phyloP scores from a whole-genome alignment of 2,888 invertebrate genomes.

The Eupithecia abbreviata region DNA sequence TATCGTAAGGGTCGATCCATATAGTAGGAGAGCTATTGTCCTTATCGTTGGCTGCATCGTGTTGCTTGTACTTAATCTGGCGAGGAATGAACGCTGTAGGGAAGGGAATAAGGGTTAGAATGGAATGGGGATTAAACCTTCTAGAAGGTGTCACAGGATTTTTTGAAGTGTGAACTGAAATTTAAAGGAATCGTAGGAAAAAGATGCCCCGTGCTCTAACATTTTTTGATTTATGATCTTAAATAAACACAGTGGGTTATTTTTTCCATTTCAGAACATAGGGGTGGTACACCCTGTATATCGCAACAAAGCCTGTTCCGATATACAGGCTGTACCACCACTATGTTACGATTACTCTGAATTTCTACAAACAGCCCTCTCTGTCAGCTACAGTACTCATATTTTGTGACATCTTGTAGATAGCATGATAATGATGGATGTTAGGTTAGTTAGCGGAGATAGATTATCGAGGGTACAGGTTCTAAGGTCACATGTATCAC shows the following conservation, averaged over 20 bases:
- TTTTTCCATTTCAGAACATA: too few relatives aligned
- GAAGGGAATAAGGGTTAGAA: conserved; percentile 7
- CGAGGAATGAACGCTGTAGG: conserved; percentile 48
- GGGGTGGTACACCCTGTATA: too few relatives aligned
- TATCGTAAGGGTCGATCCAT: conserved; percentile 68
- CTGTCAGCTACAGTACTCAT: not conserved
- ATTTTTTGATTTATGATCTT: not conserved
- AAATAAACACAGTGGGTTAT: too few relatives aligned
- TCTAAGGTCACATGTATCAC: not conserved
- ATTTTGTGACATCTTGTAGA: not conserved
- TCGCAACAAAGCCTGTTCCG: too few relatives aligned
- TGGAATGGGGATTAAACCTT: not conserved
- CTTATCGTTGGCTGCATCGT: not conserved
- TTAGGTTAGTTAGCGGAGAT: not conserved
- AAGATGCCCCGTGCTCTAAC: not conserved
- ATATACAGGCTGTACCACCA: too few relatives aligned
- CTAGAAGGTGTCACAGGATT: not conserved
- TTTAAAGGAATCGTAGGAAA: not conserved
- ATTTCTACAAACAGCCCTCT: not conserved
- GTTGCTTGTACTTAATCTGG: conserved; percentile 56
- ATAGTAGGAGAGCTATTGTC: conserved; percentile 45
- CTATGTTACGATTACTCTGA: too few relatives aligned
- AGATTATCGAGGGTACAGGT: not conserved
- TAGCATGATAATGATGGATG: too few relatives aligned
- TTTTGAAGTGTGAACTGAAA: not conserved